Conservation (phyloP, 2,888 invertebrate genomes). For the Hetaerina titia region DNA sequence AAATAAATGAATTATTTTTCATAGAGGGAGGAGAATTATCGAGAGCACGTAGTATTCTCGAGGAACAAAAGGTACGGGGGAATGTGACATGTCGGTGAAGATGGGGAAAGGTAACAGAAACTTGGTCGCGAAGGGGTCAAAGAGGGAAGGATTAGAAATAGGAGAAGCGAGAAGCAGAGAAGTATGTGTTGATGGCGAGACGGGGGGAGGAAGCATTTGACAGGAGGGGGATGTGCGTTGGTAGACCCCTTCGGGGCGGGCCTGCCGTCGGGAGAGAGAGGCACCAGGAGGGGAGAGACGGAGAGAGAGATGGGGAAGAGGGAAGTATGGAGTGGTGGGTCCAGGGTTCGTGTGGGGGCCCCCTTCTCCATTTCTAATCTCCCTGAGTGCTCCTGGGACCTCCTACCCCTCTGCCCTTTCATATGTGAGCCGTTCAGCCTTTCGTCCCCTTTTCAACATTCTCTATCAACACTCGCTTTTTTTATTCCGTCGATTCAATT, state of each 20-base stretch:
- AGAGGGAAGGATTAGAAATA: slow-evolving; percentile 20
- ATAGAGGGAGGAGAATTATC: too few species aligned
- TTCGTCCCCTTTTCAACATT: background rate
- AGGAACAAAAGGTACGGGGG: background rate
- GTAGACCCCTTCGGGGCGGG: background rate
- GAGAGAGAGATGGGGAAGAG: background rate
- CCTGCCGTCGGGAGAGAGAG: background rate
- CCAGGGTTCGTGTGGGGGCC: background rate
- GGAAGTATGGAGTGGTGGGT: background rate
- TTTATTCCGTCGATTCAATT: background rate
- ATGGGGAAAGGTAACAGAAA: background rate
- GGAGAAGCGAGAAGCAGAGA: background rate
- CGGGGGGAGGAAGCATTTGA: background rate
- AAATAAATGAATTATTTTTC: too few species aligned
- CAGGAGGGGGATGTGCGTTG: background rate
- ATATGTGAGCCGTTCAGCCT: background rate
- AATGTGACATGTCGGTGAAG: background rate
- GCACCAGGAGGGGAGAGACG: background rate
- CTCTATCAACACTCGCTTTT: background rate
- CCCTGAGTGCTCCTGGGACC: slow-evolving; percentile 43
- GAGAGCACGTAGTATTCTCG: background rate
- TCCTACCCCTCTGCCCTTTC: background rate
- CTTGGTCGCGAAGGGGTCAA: background rate
- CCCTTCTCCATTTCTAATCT: slow-evolving; percentile 23
- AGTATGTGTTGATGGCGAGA: background rate